phyloP scores from a whole-genome alignment of 2,888 invertebrate species.

The Drosophila eohydei region DNA sequence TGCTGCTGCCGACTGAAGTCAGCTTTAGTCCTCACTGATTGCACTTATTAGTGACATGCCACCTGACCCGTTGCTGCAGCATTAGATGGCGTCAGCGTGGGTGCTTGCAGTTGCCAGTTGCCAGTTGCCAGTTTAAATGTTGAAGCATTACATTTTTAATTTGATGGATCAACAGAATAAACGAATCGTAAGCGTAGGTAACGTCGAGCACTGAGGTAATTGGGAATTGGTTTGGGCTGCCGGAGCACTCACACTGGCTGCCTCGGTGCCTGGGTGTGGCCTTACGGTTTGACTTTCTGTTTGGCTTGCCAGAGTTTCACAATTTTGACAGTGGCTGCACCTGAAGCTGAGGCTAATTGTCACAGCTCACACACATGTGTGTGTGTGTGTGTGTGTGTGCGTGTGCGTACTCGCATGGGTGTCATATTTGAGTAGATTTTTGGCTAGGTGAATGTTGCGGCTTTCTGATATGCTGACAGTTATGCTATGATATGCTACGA shows the following conservation, averaged over 20 bases:
- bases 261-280: constrained; percentile 2
- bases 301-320: constrained; percentile 28
- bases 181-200: constrained; percentile 82
- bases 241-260: neutral
- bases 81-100: constrained; percentile 27
- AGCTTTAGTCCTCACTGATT: constrained; percentile 60
- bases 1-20: constrained; percentile 23
- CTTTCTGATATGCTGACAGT: constrained; percentile 27
- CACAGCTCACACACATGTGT: constrained; percentile 6
- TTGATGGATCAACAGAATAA: constrained; percentile 84
- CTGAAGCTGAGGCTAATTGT: constrained; percentile 35
- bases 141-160: constrained; percentile 82
- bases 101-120: neutral
- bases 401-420: constrained; percentile 5
- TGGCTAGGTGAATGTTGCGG: constrained; percentile 38
- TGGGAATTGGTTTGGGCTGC: constrained; percentile 55
- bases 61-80: constrained; percentile 38
- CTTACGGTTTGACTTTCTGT: constrained; percentile 25
- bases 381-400: neutral
- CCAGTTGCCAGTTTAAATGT: constrained; percentile 69
- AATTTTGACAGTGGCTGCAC: constrained; percentile 29
- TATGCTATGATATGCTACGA: constrained; percentile 2
- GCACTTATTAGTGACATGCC: constrained; percentile 73
- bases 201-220: constrained; percentile 68
- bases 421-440: constrained; percentile 52